These are phyloP conservation scores for Macropus fuliginosus DNA, from an alignment of 2,797 vertebrate species.

Conservation along the genomic window DNA sequence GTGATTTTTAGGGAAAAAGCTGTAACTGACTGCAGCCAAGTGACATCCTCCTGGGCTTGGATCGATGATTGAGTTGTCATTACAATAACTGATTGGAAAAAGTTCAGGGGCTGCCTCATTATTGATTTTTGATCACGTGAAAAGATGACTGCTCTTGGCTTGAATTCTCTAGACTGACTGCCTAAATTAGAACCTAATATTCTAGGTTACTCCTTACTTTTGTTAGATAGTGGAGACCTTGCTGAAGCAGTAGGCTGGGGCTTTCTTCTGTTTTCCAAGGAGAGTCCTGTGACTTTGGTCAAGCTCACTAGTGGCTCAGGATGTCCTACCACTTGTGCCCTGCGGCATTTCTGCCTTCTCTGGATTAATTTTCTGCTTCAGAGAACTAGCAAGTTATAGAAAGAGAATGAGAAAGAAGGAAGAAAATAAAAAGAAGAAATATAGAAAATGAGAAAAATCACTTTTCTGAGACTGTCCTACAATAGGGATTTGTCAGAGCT, in stretches of 20 bases:
- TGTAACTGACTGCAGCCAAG: neutral
- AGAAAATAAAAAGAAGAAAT: neutral
- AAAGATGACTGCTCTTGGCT: neutral
- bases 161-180: neutral
- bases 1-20: neutral
- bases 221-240: neutral
- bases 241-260: neutral
- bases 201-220: neutral
- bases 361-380: neutral
- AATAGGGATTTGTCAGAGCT: neutral
- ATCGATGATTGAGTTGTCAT: neutral
- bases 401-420: neutral
- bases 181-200: neutral
- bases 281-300: neutral
- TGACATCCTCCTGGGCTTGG: neutral
- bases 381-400: neutral
- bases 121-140: neutral
- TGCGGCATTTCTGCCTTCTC: neutral
- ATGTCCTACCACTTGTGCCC: neutral
- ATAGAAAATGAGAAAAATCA: neutral
- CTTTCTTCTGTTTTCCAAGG: neutral
- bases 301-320: neutral
- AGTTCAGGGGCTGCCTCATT: neutral
- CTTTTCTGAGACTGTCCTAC: neutral
- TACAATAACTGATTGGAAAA: neutral